These are phyloP conservation scores for Okapia johnstoni DNA, from an alignment of 2,113 vertebrate species.

Conservation along the genomic window DNA sequence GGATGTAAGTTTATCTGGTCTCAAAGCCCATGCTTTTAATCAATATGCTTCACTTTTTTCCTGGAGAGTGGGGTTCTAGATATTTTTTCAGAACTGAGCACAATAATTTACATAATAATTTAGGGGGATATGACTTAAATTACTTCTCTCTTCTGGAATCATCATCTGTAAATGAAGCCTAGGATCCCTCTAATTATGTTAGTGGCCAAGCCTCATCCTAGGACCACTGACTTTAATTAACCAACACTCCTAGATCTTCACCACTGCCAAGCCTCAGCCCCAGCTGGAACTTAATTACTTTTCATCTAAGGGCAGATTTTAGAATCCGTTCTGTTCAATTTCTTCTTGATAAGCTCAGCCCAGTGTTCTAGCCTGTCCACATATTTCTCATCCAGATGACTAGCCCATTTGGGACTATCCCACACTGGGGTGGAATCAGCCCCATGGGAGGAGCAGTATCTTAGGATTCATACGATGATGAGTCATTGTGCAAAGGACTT, in stretches of 20 bases:
- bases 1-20: background rate
- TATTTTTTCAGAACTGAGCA: background rate
- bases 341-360: background rate
- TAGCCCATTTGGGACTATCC: background rate
- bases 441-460: accelerated
- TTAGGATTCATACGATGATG: background rate
- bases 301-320: background rate
- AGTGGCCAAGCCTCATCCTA: background rate
- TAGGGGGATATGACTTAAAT: background rate
- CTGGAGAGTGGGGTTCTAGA: background rate
- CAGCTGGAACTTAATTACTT: background rate
- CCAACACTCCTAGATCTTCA: background rate
- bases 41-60: background rate
- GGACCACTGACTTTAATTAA: background rate
- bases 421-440: background rate
- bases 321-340: background rate
- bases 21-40: background rate
- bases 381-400: background rate
- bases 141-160: background rate
- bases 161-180: background rate
- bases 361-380: background rate
- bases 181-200: background rate
- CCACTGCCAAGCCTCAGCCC: background rate
- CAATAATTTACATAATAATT: background rate
- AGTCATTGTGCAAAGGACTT: background rate